Conservation (phyloP, 2,888 invertebrate species). For the Rhagonycha fulva region DNA sequence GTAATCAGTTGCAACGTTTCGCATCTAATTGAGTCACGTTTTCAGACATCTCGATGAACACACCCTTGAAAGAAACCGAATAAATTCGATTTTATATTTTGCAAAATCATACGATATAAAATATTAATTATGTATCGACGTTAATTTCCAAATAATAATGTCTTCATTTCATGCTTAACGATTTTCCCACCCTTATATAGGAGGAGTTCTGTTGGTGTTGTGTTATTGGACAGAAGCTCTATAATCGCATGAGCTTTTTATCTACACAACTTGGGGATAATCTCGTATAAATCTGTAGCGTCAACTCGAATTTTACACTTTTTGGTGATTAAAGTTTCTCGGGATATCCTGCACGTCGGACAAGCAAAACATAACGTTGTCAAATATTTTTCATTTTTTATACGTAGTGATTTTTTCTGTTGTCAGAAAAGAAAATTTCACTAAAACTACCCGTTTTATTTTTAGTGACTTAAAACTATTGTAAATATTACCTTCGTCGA, state of each 20-base stretch:
- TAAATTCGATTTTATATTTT: neutral
- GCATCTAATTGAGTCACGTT: neutral
- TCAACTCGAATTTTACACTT: neutral
- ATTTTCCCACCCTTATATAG: slow-evolving; percentile 1
- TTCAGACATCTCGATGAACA: neutral
- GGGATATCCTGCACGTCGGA: neutral
- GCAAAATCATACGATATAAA: neutral
- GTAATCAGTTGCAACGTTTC: neutral
- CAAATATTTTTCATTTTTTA: neutral
- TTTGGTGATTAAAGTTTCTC: neutral
- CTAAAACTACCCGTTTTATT: neutral
- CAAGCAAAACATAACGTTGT: neutral
- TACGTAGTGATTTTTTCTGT: too few species aligned
- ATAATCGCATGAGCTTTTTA: slow-evolving; percentile 36
- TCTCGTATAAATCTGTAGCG: neutral
- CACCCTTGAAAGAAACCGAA: neutral
- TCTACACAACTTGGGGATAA: neutral
- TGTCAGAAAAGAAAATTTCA: too few species aligned
- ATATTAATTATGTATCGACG: neutral
- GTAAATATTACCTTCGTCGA: too few species aligned
- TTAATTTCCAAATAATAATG: slow-evolving; percentile 1
- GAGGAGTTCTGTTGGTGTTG: slow-evolving; percentile 7
- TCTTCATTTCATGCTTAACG: slow-evolving; percentile 4
- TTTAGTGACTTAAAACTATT: too few species aligned
- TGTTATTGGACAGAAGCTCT: slow-evolving; percentile 37